Evolutionary conservation across 1,140 invertebrate genomes (phyloP).

Genomic region (Drosophila ogumai): DNA sequence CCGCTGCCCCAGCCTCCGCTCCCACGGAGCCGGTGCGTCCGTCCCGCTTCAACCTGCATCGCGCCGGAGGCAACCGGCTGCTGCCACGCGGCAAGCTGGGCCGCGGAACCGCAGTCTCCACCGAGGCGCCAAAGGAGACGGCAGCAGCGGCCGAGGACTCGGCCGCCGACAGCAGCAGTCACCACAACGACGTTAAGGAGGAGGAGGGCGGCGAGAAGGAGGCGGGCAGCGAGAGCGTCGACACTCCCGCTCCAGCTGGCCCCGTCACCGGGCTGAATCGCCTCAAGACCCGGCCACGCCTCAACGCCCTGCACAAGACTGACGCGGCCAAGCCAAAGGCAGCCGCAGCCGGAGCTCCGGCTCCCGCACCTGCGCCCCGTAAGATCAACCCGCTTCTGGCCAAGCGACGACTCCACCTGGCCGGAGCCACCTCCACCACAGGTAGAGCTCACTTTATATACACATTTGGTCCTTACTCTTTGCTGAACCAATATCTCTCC

Average conservation of each 20-base stretch:
- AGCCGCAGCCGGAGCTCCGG: conserved; percentile 57
- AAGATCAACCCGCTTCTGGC: conserved; percentile 83
- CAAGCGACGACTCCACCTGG: conserved; percentile 75
- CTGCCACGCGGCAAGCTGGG: conserved; percentile 70
- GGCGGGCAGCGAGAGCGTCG: conserved; percentile 50
- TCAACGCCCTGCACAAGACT: conserved; percentile 81
- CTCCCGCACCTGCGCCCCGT: conserved; percentile 53
- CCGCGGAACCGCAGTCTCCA: conserved; percentile 63
- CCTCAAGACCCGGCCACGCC: conserved; percentile 79
- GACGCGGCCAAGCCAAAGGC: conserved; percentile 67
- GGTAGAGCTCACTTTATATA: conserved; percentile 18
- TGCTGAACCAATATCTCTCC: neutral
- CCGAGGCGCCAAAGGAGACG: conserved; percentile 79
- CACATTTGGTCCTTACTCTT: neutral
- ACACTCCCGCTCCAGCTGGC: conserved; percentile 45
- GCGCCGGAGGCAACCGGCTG: conserved; percentile 68
- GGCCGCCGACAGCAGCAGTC: conserved; percentile 68
- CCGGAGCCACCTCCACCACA: conserved; percentile 71
- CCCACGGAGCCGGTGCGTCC: conserved; percentile 59
- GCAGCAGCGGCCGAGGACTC: conserved; percentile 79
- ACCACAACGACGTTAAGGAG: conserved; percentile 75
- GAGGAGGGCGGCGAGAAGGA: conserved; percentile 55
- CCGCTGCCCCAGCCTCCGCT: conserved; percentile 70
- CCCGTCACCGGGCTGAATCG: conserved; percentile 75
- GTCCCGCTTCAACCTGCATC: conserved; percentile 79